Evolutionary conservation across 2,113 vertebrate genomes (phyloP).

Genomic region (Notothenia rossii): DNA sequence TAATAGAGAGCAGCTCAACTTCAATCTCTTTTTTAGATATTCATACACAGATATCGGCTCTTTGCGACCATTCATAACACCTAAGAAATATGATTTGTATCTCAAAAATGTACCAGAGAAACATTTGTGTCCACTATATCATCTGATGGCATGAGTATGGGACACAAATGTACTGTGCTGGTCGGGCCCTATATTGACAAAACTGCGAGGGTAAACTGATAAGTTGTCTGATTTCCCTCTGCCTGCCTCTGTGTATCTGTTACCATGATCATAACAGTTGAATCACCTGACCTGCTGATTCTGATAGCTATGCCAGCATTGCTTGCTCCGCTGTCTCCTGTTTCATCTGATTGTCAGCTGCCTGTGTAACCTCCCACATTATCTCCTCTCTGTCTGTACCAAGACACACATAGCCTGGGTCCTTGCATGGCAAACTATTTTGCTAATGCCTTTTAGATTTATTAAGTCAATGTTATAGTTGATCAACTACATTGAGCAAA

Average conservation of each 20-base stretch:
- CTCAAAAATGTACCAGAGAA: conserved; percentile 2
- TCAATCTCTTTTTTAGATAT: not conserved
- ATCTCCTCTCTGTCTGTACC: conserved; percentile 42
- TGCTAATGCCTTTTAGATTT: conserved; percentile 23
- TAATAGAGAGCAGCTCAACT: conserved; percentile 22
- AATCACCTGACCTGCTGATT: conserved; percentile 51
- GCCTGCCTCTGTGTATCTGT: conserved; percentile 64
- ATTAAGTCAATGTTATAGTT: not conserved
- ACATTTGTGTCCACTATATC: conserved; percentile 47
- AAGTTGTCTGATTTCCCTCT: conserved; percentile 52
- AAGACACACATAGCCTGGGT: conserved; percentile 39
- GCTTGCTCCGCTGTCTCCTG: conserved; percentile 56
- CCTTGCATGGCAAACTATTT: conserved; percentile 50
- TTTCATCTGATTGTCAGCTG: conserved; percentile 52
- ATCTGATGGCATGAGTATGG: conserved; percentile 19
- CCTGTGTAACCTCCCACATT: conserved; percentile 30
- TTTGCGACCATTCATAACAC: not conserved
- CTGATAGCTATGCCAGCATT: conserved; percentile 34
- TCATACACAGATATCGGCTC: not conserved
- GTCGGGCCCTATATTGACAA: conserved; percentile 55
- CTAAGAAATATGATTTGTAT: not conserved
- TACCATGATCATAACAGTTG: conserved; percentile 53
- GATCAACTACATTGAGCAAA: not conserved
- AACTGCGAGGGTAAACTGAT: conserved; percentile 31
- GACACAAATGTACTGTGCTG: conserved; percentile 40